Percentiles rank a stretch among this genome's conserved stretches.
phyloP scores from a whole-genome alignment of 1,140 invertebrate species.

The Amyelois transitella region DNA sequence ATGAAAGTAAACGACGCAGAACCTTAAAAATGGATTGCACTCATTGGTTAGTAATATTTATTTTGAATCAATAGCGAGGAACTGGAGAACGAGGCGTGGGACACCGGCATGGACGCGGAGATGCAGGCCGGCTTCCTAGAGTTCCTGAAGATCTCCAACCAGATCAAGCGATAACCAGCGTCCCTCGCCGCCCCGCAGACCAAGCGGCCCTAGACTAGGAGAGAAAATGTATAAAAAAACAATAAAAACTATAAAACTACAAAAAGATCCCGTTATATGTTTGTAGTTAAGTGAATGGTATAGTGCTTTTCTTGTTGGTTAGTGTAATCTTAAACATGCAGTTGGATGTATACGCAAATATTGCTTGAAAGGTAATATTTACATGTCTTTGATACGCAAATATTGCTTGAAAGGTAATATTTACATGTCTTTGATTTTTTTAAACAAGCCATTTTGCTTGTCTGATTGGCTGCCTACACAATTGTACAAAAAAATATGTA shows the following conservation, averaged over 20 bases:
- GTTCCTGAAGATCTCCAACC: slow-evolving; percentile 71
- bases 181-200: slow-evolving; percentile 21
- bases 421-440: no score
- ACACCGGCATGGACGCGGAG: slow-evolving; percentile 68
- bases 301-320: no score
- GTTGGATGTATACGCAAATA: no score
- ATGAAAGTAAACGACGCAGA: no score
- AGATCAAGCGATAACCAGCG: slow-evolving; percentile 68
- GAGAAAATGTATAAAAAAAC: slow-evolving; percentile 51
- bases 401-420: no score
- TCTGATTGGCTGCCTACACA: no score
- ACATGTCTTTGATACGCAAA: no score
- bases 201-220: slow-evolving; percentile 35
- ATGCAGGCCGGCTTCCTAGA: slow-evolving; percentile 70
- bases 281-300: neutral
- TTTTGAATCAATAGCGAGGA: slow-evolving; percentile 51
- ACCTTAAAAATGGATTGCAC: no score
- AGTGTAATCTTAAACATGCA: no score
- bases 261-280: slow-evolving; percentile 39
- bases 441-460: no score
- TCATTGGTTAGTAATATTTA: neutral
- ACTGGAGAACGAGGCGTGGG: slow-evolving; percentile 68
- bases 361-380: no score
- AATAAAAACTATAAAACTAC: slow-evolving; percentile 49
- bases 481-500: no score